A percentile compares a stretch with the other conserved stretches of the same genome.
Evolutionary conservation across 1,140 invertebrate species (phyloP).

Genomic region (Drosophila navojoa): DNA sequence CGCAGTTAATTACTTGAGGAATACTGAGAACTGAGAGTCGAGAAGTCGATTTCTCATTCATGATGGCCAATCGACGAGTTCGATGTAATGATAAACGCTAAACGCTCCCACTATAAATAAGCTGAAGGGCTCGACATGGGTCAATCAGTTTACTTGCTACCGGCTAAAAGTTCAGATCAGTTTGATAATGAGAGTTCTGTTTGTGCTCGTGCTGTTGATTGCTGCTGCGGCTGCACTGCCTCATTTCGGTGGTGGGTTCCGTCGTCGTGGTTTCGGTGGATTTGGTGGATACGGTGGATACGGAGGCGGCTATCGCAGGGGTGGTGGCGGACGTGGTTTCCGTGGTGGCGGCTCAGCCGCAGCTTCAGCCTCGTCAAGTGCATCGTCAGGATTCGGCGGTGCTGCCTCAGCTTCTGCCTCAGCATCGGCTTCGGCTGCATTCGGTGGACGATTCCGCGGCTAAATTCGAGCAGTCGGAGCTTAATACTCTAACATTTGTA

Average conservation of each 20-base stretch:
- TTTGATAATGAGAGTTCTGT: not conserved
- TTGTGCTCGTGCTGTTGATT: constrained; percentile 1
- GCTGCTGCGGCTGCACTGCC: constrained; percentile 1
- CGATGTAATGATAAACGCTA: not conserved
- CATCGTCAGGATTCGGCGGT: constrained; percentile 1
- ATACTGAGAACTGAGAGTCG: not conserved
- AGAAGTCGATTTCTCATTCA: not conserved
- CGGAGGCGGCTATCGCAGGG: not conserved
- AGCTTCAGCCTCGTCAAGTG: constrained; percentile 7
- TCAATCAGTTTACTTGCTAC: not conserved
- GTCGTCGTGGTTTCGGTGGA: constrained; percentile 14
- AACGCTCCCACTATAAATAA: not conserved
- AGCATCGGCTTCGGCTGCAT: constrained; percentile 2
- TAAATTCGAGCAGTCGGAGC: constrained; percentile 1
- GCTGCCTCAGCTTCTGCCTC: constrained; percentile 4
- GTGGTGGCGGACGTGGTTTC: constrained; percentile 10
- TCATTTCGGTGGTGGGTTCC: not conserved
- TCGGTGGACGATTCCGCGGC: constrained; percentile 31
- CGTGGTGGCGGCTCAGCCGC: constrained; percentile 22
- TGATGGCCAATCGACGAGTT: not conserved
- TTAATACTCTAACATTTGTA: no score
- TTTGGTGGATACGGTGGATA: constrained; percentile 3
- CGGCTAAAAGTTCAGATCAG: not conserved
- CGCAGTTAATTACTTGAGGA: not conserved
- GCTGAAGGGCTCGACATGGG: not conserved